phyloP scores from a whole-genome alignment of 2,113 vertebrate species.

The Podarcis raffonei region DNA sequence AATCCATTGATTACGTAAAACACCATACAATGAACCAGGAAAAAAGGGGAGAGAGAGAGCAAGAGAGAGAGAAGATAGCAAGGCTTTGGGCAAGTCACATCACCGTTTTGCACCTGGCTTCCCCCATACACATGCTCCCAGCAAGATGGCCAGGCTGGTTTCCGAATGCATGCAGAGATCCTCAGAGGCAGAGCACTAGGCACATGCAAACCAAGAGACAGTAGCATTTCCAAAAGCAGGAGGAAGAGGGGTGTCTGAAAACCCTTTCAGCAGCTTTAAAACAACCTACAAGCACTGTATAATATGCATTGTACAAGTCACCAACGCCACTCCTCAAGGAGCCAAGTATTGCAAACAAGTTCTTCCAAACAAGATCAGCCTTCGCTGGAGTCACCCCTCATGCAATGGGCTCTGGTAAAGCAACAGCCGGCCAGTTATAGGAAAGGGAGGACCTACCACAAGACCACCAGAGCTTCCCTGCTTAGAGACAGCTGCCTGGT shows the following conservation, averaged over 20 bases:
- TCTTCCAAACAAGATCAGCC: neutral
- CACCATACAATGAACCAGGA: neutral
- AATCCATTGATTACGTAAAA: neutral
- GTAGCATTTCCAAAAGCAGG: neutral
- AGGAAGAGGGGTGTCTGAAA: neutral
- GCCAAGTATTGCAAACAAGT: neutral
- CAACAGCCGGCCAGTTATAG: neutral
- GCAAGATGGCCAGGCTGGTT: neutral
- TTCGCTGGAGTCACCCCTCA: neutral
- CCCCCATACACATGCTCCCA: neutral
- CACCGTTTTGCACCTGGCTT: neutral
- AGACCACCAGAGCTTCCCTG: constrained; percentile 70
- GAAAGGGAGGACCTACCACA: constrained; percentile 62
- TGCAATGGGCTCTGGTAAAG: neutral
- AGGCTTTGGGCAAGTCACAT: neutral
- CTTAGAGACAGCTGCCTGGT: constrained; percentile 92
- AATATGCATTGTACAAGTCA: neutral
- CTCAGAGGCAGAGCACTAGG: neutral
- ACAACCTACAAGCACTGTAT: neutral
- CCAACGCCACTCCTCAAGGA: too few species aligned
- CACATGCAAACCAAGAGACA: constrained; percentile 15
- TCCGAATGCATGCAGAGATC: neutral
- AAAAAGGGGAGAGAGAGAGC: neutral
- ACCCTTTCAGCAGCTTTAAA: constrained; percentile 17
- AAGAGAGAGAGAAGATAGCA: neutral